phyloP scores from a whole-genome alignment of 2,113 vertebrate genomes.

The Eretmochelys imbricata region DNA sequence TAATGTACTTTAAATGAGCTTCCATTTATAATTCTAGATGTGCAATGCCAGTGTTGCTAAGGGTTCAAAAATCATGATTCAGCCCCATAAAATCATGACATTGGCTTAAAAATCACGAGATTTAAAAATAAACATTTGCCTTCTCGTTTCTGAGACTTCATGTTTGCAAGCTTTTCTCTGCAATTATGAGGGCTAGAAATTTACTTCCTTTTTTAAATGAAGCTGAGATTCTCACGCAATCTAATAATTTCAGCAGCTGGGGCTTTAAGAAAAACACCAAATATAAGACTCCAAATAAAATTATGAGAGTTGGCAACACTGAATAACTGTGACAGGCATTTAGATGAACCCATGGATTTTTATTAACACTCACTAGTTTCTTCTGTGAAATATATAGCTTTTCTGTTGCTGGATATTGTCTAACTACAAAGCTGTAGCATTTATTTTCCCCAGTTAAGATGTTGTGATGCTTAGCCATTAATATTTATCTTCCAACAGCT shows the following conservation, averaged over 20 bases:
- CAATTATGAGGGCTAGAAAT: not conserved
- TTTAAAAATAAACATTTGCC: not conserved
- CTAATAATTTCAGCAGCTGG: not conserved
- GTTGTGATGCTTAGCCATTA: not conserved
- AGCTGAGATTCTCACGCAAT: not conserved
- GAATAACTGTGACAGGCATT: not conserved
- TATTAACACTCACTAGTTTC: not conserved
- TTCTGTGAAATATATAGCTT: not conserved
- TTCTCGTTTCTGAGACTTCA: not conserved
- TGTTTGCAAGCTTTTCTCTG: rapidly evolving
- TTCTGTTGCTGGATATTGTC: not conserved
- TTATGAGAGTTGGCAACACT: not conserved
- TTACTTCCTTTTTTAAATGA: not conserved
- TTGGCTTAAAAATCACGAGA: not conserved
- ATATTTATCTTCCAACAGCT: not conserved
- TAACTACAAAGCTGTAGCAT: not conserved
- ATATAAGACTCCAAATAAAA: not conserved
- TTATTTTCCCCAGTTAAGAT: not conserved
- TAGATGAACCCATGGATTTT: not conserved
- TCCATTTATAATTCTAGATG: not conserved
- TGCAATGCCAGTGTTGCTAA: not conserved
- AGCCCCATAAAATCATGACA: not conserved
- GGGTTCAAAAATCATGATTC: slow-evolving; percentile 6
- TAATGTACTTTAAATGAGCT: not conserved
- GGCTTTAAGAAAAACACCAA: not conserved